Evolutionary conservation across 2,888 invertebrate genomes (phyloP).

Genomic region (Stictocephala bisonia): DNA sequence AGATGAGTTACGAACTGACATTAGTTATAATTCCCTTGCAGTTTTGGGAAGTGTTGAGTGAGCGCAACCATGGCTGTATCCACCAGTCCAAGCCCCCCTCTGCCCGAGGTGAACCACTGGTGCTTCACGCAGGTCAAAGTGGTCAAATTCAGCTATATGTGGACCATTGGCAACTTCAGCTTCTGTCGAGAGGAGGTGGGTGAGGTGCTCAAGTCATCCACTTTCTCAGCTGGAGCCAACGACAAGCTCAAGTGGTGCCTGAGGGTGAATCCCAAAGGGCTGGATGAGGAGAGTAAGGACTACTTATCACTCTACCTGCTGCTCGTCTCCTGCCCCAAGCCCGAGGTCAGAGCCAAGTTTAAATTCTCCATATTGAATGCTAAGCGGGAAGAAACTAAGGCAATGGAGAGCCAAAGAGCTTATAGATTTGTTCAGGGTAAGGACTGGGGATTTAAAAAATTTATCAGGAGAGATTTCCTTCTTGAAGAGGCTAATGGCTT

Average conservation of each 20-base stretch:
- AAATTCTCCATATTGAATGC: slow-evolving; percentile 99
- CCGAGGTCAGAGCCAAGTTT: slow-evolving; percentile 99
- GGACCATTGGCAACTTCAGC: slow-evolving; percentile 99
- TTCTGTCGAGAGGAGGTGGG: slow-evolving; percentile 99
- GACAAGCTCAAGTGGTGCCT: slow-evolving; percentile 99
- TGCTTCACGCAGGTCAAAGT: slow-evolving; percentile 87
- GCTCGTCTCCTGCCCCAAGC: slow-evolving; percentile 99
- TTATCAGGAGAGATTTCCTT: slow-evolving; percentile 97
- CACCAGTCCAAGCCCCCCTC: too few relatives aligned
- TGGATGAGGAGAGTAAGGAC: slow-evolving; percentile 99
- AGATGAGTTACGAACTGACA: too few relatives aligned
- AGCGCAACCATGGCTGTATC: too few relatives aligned
- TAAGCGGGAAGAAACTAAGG: slow-evolving; percentile 99
- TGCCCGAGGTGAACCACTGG: too few relatives aligned
- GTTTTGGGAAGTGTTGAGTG: too few relatives aligned
- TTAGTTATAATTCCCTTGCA: too few relatives aligned
- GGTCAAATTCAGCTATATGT: slow-evolving; percentile 99
- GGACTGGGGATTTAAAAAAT: slow-evolving; percentile 99
- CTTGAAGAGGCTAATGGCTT: slow-evolving; percentile 99
- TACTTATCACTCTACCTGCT: slow-evolving; percentile 98
- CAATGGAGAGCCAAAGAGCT: slow-evolving; percentile 95
- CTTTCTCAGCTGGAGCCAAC: slow-evolving; percentile 99
- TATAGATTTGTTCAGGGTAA: slow-evolving; percentile 99
- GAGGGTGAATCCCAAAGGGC: slow-evolving; percentile 98
- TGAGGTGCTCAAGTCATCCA: slow-evolving; percentile 99